Conservation (phyloP, 2,888 invertebrate species). For the Epinotia brunnichana region DNA sequence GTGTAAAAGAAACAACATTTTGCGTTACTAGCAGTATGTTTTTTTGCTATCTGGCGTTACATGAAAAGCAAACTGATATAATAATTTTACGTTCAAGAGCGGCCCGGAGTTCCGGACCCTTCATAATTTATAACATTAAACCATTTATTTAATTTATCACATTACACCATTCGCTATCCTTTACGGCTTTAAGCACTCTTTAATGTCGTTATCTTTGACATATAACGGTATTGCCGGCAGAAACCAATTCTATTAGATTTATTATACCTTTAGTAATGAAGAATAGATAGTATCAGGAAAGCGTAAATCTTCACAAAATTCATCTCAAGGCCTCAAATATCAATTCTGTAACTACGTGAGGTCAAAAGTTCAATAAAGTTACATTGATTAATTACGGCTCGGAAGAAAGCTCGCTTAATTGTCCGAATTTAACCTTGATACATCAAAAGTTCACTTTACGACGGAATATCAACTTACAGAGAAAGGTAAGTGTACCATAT, state of each 20-base stretch:
- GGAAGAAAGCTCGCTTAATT: conserved; percentile 40
- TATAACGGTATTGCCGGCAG: not conserved
- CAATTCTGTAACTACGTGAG: conserved; percentile 28
- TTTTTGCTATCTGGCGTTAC: not conserved
- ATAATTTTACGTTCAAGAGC: conserved; percentile 24
- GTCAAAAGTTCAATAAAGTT: conserved; percentile 38
- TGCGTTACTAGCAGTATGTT: not conserved
- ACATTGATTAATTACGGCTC: conserved; percentile 43
- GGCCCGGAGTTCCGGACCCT: conserved; percentile 15
- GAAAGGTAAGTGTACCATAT: no score
- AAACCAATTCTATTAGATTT: not conserved
- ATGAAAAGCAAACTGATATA: conserved; percentile 14
- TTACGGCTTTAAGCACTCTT: conserved; percentile 10
- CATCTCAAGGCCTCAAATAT: conserved; percentile 28
- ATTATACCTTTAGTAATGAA: conserved; percentile 1
- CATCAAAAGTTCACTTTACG: conserved; percentile 25
- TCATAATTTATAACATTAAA: conserved; percentile 25
- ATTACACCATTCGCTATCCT: conserved; percentile 17
- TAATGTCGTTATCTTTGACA: not conserved
- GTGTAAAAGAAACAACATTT: not conserved
- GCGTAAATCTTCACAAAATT: conserved; percentile 9
- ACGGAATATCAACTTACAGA: conserved; percentile 2
- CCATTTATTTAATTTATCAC: conserved; percentile 28
- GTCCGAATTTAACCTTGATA: conserved; percentile 29
- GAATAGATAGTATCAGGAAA: conserved; percentile 10